phyloP scores from a whole-genome alignment of 2,888 invertebrate species.

The Mongoloraphidia duomilia region DNA sequence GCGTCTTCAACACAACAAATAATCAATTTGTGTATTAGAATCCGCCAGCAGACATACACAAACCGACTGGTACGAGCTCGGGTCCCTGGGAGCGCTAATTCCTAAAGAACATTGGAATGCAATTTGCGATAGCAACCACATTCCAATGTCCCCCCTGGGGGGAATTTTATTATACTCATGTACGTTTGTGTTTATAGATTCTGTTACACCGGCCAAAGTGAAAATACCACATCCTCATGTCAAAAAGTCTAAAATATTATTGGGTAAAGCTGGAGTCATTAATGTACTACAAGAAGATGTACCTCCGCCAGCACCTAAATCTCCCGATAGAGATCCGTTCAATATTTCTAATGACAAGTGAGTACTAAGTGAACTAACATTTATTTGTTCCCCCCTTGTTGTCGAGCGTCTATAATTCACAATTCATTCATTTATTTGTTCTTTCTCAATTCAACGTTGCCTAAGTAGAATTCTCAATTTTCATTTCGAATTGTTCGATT shows the following conservation, averaged over 20 bases:
- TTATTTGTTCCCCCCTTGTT: no score
- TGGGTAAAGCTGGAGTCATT: slow-evolving; percentile 92
- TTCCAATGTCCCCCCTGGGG: neutral
- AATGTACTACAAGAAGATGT: slow-evolving; percentile 88
- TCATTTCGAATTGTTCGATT: neutral
- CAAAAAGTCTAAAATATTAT: slow-evolving; percentile 79
- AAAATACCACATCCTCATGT: slow-evolving; percentile 90
- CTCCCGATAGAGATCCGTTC: slow-evolving; percentile 88
- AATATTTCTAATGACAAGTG: slow-evolving; percentile 96
- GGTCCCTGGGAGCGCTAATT: no score
- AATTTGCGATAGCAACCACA: no score
- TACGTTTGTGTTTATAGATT: slow-evolving; percentile 33
- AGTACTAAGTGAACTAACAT: slow-evolving; percentile 21
- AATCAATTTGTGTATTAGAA: no score
- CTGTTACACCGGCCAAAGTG: slow-evolving; percentile 68
- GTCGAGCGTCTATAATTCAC: no score
- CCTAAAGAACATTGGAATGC: no score
- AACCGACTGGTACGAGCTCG: no score
- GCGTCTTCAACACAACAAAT: no score
- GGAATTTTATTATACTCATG: neutral
- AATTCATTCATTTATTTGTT: no score
- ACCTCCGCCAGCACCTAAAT: slow-evolving; percentile 80
- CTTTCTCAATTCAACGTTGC: slow-evolving; percentile 2
- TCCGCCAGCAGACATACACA: neutral
- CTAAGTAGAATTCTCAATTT: neutral